A percentile compares a stretch with the other conserved stretches of the same genome.
These are phyloP conservation scores for Trypoxylus dichotomus DNA, from an alignment of 1,140 invertebrate species.

Conservation along the genomic window DNA sequence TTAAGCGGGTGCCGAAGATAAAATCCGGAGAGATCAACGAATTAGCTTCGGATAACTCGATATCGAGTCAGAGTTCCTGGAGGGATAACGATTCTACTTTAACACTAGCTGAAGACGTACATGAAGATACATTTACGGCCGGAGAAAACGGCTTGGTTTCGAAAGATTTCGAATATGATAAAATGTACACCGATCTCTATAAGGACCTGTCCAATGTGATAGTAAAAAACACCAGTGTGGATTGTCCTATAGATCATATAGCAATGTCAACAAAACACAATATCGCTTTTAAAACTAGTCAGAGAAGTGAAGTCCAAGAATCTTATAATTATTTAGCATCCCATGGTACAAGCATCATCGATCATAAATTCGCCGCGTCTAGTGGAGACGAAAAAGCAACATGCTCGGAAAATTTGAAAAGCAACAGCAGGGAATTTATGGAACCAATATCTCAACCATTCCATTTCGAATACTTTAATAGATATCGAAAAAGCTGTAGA, in stretches of 20 bases:
- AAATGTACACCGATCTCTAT: slow-evolving; percentile 17
- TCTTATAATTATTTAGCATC: too few species aligned
- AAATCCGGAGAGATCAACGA: neutral
- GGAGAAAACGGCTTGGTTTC: neutral
- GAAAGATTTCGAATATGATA: neutral
- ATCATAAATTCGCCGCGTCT: neutral
- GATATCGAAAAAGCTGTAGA: neutral
- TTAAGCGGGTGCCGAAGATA: neutral
- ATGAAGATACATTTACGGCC: neutral
- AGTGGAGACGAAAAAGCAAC: neutral
- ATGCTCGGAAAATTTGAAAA: neutral
- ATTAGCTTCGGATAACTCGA: neutral
- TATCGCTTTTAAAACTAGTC: neutral
- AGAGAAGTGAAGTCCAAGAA: neutral
- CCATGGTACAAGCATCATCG: neutral
- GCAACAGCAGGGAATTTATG: neutral
- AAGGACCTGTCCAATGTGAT: neutral
- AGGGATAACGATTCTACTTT: too few species aligned
- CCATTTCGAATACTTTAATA: neutral
- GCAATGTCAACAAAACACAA: neutral
- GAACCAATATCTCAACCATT: neutral
- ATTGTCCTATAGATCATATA: neutral
- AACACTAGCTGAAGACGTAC: neutral
- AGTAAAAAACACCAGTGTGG: neutral
- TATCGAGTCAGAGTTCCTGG: too few species aligned